Percentiles rank a stretch among this genome's conserved stretches.
phyloP scores from a whole-genome alignment of 2,888 invertebrate species.

The Cylindroiulus punctatus region DNA sequence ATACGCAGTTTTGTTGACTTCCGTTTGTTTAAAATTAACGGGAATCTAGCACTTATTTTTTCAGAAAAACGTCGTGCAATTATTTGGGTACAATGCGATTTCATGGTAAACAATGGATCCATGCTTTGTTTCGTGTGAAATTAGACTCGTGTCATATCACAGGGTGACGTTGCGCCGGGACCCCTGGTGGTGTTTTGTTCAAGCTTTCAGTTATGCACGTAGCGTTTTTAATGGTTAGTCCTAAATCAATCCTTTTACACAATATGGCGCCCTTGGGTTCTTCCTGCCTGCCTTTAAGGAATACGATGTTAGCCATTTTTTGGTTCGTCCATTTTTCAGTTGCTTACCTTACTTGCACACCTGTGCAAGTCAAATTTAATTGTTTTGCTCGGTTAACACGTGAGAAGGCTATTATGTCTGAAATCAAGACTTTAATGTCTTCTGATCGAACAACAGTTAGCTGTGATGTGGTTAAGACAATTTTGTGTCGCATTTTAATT shows the following conservation, averaged over 20 bases:
- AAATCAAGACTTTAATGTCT: too few relatives aligned
- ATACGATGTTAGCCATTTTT: neutral
- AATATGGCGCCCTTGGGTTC: constrained; percentile 43
- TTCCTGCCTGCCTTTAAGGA: neutral
- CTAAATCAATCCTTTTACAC: constrained; percentile 39
- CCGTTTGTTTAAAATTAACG: constrained; percentile 30
- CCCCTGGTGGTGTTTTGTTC: constrained; percentile 24
- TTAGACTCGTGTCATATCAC: neutral
- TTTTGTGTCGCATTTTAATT: too few relatives aligned
- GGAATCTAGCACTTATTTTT: neutral
- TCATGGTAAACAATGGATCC: constrained; percentile 22
- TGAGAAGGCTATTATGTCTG: too few relatives aligned
- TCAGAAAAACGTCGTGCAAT: neutral
- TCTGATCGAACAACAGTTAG: too few relatives aligned
- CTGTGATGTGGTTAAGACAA: too few relatives aligned
- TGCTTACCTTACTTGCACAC: too few relatives aligned
- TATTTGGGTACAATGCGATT: neutral
- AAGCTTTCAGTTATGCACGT: neutral
- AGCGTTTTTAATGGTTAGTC: neutral
- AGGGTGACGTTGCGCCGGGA: neutral
- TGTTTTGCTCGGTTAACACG: too few relatives aligned
- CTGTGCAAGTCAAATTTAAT: too few relatives aligned
- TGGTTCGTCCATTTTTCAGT: neutral
- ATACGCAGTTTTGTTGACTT: neutral
- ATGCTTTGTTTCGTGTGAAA: constrained; percentile 41